phyloP scores from a whole-genome alignment of 2,888 invertebrate species.

The Bellardia pandia region DNA sequence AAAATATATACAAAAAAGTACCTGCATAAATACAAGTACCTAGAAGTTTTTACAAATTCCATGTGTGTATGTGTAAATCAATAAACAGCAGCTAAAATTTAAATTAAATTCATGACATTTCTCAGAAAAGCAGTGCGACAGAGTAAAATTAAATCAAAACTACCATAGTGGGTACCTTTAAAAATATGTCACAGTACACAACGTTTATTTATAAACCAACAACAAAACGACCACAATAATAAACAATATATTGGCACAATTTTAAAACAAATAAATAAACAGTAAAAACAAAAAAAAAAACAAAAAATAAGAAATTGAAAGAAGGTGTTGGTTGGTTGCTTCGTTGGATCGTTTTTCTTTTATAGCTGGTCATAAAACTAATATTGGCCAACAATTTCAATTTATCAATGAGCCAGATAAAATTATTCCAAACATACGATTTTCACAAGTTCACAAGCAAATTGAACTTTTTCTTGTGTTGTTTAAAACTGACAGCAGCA shows the following conservation, averaged over 20 bases:
- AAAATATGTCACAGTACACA: conserved; percentile 16
- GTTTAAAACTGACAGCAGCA: background rate
- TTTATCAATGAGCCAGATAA: conserved; percentile 26
- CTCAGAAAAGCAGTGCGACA: background rate
- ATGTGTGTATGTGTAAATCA: background rate
- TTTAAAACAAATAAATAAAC: conserved; percentile 20
- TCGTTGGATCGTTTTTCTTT: background rate
- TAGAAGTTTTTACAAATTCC: background rate
- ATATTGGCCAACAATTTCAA: conserved; percentile 28
- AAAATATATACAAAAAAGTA: background rate
- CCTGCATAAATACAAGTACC: background rate
- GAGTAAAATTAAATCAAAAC: background rate
- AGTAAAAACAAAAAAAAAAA: background rate
- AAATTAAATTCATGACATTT: conserved; percentile 43
- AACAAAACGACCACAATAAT: background rate
- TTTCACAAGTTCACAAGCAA: conserved; percentile 21
- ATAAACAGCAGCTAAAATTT: background rate
- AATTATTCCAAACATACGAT: background rate
- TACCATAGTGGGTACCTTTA: background rate
- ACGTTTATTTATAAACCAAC: conserved; percentile 12
- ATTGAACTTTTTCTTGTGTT: conserved; percentile 7
- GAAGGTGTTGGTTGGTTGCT: conserved; percentile 4
- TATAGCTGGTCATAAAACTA: conserved; percentile 7
- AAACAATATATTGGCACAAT: conserved; percentile 7
- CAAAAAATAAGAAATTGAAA: background rate